A percentile compares a stretch with the other conserved stretches of the same genome.
These are phyloP conservation scores for Malthinus seriepunctatus DNA, from an alignment of 2,888 invertebrate species.

Conservation along the genomic window DNA sequence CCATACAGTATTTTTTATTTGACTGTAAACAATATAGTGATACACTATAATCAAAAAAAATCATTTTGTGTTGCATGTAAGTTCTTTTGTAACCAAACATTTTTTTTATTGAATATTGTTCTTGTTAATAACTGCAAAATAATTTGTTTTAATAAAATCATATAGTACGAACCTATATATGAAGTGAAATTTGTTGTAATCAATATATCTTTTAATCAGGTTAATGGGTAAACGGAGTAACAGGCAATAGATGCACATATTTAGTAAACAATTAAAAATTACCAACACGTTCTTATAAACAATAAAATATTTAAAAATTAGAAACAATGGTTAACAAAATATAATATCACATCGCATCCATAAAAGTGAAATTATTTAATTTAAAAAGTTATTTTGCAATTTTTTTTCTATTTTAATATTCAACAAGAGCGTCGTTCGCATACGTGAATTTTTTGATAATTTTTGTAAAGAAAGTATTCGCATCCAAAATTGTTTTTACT, in stretches of 20 bases:
- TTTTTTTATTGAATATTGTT: no score
- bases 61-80: no score
- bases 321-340: conserved; percentile 8
- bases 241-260: conserved; percentile 41
- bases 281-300: conserved; percentile 34
- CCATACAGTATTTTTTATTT: no score
- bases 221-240: conserved; percentile 47
- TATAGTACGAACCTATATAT: conserved; percentile 11
- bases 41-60: no score
- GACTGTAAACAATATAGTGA: no score
- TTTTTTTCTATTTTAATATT: conserved; percentile 3
- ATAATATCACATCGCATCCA: background rate
- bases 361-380: conserved; percentile 30
- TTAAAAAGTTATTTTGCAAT: conserved; percentile 20
- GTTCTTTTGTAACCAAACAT: no score
- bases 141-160: background rate
- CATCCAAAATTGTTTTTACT: background rate
- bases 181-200: conserved; percentile 32
- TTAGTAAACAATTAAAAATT: conserved; percentile 45
- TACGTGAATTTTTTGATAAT: conserved; percentile 6
- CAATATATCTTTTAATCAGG: conserved; percentile 38
- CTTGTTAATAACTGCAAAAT: no score
- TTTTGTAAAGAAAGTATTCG: conserved; percentile 1
- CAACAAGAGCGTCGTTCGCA: background rate
- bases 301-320: conserved; percentile 5